Percentiles rank a stretch among this genome's conserved stretches.
Conservation (phyloP, 1,140 invertebrate genomes). For the Drosophila pectinifera region DNA sequence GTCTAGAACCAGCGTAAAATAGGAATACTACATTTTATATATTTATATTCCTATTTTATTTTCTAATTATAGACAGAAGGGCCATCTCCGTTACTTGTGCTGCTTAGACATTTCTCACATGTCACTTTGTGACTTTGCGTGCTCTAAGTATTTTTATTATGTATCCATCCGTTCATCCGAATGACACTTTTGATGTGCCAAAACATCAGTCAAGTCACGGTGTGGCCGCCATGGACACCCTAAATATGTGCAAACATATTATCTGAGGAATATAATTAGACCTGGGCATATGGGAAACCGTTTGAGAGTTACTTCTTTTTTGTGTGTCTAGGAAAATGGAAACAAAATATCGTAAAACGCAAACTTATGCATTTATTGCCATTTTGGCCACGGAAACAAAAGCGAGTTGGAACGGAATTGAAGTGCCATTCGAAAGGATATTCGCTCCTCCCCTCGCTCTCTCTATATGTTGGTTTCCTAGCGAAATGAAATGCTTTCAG, state of each 20-base stretch:
- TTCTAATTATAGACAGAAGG: background rate
- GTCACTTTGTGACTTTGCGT: slow-evolving; percentile 17
- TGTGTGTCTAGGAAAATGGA: slow-evolving; percentile 43
- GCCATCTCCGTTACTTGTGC: too few species aligned
- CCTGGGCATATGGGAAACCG: background rate
- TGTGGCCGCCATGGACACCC: background rate
- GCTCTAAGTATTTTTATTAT: slow-evolving; percentile 10
- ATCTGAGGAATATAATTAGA: slow-evolving; percentile 20
- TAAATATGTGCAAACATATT: slow-evolving; percentile 18
- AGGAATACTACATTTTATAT: background rate
- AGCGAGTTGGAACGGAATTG: slow-evolving; percentile 46
- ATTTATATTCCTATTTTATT: background rate
- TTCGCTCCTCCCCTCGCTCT: slow-evolving; percentile 9
- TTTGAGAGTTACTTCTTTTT: background rate
- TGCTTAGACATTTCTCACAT: background rate
- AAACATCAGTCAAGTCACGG: slow-evolving; percentile 14
- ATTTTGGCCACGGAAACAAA: slow-evolving; percentile 45
- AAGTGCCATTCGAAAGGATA: slow-evolving; percentile 57
- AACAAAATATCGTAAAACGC: slow-evolving; percentile 82
- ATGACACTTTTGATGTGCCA: slow-evolving; percentile 24
- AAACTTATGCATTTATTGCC: slow-evolving; percentile 82
- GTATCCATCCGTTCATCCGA: background rate
- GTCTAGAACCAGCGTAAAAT: background rate
- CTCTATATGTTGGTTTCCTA: slow-evolving; percentile 4
- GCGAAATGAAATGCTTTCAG: slow-evolving; percentile 66